Conservation (phyloP, 2,113 vertebrate genomes). For the Fregata magnificens region DNA sequence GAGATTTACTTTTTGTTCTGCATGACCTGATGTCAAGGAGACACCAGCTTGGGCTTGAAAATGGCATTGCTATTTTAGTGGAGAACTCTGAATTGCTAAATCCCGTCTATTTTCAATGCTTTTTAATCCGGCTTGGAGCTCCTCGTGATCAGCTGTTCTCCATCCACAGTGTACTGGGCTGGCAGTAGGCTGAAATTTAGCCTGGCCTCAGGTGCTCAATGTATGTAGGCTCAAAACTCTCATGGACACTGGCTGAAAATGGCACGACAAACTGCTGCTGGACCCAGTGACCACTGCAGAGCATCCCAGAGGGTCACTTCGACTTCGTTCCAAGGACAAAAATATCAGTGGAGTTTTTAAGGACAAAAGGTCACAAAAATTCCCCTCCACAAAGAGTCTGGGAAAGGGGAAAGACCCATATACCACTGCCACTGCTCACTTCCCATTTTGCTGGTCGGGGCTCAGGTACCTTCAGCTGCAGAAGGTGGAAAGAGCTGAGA, state of each 20-base stretch:
- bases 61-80: background rate
- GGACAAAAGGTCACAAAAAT: background rate
- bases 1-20: background rate
- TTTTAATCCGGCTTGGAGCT: background rate
- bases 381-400: background rate
- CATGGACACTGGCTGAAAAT: background rate
- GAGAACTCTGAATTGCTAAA: background rate
- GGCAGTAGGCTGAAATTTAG: background rate
- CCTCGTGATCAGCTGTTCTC: background rate
- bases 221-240: background rate
- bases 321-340: background rate
- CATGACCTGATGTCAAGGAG: background rate
- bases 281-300: background rate
- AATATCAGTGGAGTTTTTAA: background rate
- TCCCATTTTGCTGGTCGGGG: background rate
- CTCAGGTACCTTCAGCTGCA: background rate
- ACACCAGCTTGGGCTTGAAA: background rate
- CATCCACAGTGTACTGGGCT: background rate
- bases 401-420: background rate
- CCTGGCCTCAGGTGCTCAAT: background rate
- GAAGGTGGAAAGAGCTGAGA: background rate
- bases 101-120: background rate
- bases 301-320: background rate
- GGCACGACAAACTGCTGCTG: background rate
- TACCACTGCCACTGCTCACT: background rate